Conservation (phyloP, 2,113 vertebrate species). For the Recurvirostra avosetta region DNA sequence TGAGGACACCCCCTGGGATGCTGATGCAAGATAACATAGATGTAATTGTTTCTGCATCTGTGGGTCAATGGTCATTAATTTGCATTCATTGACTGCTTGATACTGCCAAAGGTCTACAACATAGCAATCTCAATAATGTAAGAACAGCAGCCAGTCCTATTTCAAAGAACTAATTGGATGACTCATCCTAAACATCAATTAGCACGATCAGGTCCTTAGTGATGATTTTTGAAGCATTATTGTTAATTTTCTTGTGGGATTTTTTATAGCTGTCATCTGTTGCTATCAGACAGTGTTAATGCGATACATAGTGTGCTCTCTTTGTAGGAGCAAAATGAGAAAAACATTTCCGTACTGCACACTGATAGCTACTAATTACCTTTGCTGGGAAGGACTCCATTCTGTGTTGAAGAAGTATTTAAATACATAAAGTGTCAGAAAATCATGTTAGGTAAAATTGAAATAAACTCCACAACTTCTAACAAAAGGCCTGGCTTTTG, state of each 20-base stretch:
- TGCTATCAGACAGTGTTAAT: constrained; percentile 66
- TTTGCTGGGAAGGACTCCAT: constrained; percentile 60
- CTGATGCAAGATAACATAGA: background rate
- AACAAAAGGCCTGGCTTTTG: background rate
- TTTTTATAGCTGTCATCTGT: constrained; percentile 69
- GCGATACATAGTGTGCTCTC: constrained; percentile 68
- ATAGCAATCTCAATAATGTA: constrained; percentile 4
- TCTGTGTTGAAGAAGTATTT: constrained; percentile 63
- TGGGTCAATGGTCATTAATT: constrained; percentile 20
- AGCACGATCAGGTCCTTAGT: constrained; percentile 65
- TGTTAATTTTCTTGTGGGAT: constrained; percentile 72
- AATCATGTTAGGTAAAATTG: constrained; percentile 30
- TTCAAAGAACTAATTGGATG: constrained; percentile 72
- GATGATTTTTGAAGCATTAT: constrained; percentile 69
- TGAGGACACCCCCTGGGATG: background rate
- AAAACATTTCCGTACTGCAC: constrained; percentile 70
- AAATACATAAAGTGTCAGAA: constrained; percentile 64
- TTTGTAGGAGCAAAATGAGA: constrained; percentile 66
- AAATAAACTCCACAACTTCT: constrained; percentile 56
- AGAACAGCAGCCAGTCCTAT: constrained; percentile 23
- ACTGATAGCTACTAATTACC: constrained; percentile 75
- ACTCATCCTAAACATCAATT: constrained; percentile 71
- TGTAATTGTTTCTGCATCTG: background rate
- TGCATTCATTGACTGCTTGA: constrained; percentile 31
- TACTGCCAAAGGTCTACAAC: constrained; percentile 41